Evolutionary conservation across 2,113 vertebrate genomes (phyloP), one percentile per base, ranked within the genome.

Genomic region (Sialia sialis): DNA sequence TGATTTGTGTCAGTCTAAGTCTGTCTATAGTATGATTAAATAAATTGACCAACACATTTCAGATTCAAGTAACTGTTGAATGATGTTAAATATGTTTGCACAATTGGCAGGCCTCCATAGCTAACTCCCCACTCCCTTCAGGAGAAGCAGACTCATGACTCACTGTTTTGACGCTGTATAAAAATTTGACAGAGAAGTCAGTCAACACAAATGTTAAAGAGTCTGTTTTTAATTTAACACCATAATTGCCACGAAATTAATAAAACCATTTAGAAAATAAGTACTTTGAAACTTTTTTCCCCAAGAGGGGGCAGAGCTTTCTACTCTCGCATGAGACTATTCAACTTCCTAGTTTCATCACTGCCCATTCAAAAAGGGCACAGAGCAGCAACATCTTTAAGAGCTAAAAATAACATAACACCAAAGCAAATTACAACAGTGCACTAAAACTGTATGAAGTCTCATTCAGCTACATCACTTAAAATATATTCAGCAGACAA

Each of bases 91-190:
- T 14, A 38, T 14, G 46, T 73, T 17, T 58, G n/a, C 2, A 59
- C 18, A 86, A 84, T 6, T 95, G 92, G 79, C 88, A 60, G 52
- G 21, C 23, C 64, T 90, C 63, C 72, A 87, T 2, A 20, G 64
- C 25, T 88, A 86, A 55, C 52, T 92, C 79, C 15, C 30, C 2
- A 0, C 19, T 90, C 82, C 39, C 46, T 88, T 84, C 90, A 86
- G 88, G 79, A 81, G 43, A 36, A 87, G 56, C 52, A 90, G 76
- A 84, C 86, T 56, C 22, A 49, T 93, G 86, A 96, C 64, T 92
- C 92, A 92, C 64, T 75, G 64, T 77, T 94, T 78, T 87, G 86
- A 91, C 27, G 0, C 68, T 44, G 22, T 14, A 66, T 23, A 76
- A 73, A 74, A 80, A 63, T 59, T n/a, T 74, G 46, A 59, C 59